Base-by-base conservation (phyloP, 2,113 vertebrate species). In the Lasiurus borealis region DNA sequence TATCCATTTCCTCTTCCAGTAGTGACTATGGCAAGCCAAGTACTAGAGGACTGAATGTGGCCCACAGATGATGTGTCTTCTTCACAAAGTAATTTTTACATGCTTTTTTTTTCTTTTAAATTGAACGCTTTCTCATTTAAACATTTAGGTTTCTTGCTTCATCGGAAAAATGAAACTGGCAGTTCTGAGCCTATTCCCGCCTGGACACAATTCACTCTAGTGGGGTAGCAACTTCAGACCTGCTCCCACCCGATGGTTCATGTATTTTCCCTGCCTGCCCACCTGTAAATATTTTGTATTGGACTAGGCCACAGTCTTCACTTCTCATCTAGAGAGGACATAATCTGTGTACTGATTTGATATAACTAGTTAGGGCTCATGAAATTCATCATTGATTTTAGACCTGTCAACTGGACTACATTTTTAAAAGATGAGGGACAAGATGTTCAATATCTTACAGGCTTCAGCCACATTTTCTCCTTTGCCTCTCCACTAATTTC, bases 351-450 rank as follows among this genome's bases (percentile, higher is more conserved):
- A 71, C 21, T 23, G 92, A 31, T 50, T 71, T 77, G 19, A 59
- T 25, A 54, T 59, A 25, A 72, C 64, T 72, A 44, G 12, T 21
- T 54, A 72, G 25, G 19, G 44, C 48, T 90, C 59, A 48, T 18
- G 21, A 88, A 85, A 90, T 93, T 93, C 19, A 14, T 87, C 80
- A 84, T 34, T 83, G 40, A 90, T 78, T 95, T 85, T 87, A 73
- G n/a, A 50, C 4, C 25, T 90, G 23, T 25, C 76, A 66, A n/a
- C 12, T 52, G 8, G 69, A 73, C 40, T 78, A 27, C 1, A 46
- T 21, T 90, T 92, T 87, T 85, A 68, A 62, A 64, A 72, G 62
- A 73, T n/a, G 6, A 16, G 18, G 15, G 5, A 48, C 0, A 81
- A 36, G 34, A 71, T 48, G 13, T 6, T 12, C 31, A 86, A 54